Evolutionary conservation across 2,797 vertebrate genomes (phyloP).

Genomic region (Aulostomus chinensis): DNA sequence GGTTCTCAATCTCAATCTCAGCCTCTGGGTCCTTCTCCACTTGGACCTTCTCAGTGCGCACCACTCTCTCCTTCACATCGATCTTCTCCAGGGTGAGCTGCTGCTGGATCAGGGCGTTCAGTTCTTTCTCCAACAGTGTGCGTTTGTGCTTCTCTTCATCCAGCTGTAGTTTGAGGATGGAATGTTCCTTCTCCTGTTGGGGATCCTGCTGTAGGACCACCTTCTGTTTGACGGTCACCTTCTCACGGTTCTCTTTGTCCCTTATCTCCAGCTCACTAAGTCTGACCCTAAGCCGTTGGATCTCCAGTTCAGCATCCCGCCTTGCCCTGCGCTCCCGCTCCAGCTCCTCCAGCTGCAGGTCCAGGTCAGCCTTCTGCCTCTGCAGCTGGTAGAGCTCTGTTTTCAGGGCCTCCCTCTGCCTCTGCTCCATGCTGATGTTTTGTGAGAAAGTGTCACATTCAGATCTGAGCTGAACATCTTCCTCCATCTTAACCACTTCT

Average conservation of each 20-base stretch:
- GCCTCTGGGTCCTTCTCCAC: constrained; percentile 92
- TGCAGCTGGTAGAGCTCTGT: constrained; percentile 85
- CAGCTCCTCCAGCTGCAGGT: constrained; percentile 91
- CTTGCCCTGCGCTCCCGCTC: constrained; percentile 90
- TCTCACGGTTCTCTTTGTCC: constrained; percentile 89
- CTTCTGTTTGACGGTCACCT: constrained; percentile 94
- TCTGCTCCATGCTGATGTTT: constrained; percentile 89
- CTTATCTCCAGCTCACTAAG: constrained; percentile 87
- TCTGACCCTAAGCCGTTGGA: constrained; percentile 87
- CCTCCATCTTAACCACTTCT: constrained; percentile 91
- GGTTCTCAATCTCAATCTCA: constrained; percentile 89
- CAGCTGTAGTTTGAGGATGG: constrained; percentile 88
- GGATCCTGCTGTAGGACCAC: constrained; percentile 97
- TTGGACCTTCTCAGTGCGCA: constrained; percentile 93
- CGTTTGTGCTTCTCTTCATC: constrained; percentile 91
- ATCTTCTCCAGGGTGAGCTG: constrained; percentile 86
- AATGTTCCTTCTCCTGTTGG: constrained; percentile 94
- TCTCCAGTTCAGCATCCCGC: constrained; percentile 91
- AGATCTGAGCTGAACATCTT: constrained; percentile 86
- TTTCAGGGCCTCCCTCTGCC: constrained; percentile 86
- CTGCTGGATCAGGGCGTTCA: constrained; percentile 84
- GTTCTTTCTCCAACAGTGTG: constrained; percentile 87
- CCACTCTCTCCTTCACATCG: constrained; percentile 93
- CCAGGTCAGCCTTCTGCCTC: constrained; percentile 86
- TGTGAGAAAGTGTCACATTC: constrained; percentile 85